Evolutionary conservation across 2,888 invertebrate genomes (phyloP).

Genomic region (Lamellibrachia satsuma): DNA sequence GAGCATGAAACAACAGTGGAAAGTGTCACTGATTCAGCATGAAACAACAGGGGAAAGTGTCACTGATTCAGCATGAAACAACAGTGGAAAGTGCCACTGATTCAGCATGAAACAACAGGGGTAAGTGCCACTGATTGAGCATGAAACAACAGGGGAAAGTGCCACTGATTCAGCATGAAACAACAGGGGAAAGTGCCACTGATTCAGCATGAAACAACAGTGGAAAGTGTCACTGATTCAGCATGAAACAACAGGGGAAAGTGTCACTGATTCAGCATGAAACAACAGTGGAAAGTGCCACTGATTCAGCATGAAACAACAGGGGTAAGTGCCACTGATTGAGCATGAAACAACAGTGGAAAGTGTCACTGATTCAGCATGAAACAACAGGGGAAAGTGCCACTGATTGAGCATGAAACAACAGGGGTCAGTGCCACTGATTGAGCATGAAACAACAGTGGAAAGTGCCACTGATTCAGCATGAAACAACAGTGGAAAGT

Average conservation of each 20-base stretch:
- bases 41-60: neutral
- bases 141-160: neutral
- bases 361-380: neutral
- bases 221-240: neutral
- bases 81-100: neutral
- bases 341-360: neutral
- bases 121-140: too few species aligned
- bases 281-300: neutral
- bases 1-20: too few species aligned
- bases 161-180: neutral
- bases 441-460: too few species aligned
- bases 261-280: neutral
- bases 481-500: too few species aligned
- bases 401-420: neutral
- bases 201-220: neutral
- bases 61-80: neutral
- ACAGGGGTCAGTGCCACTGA: too few species aligned
- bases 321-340: neutral
- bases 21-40: too few species aligned
- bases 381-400: neutral
- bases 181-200: neutral
- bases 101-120: too few species aligned
- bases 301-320: neutral
- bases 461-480: too few species aligned
- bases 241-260: neutral